Evolutionary conservation across 2,797 vertebrate genomes (phyloP), one percentile per base, ranked within the genome.

Genomic region (Oreochromis grahami): DNA sequence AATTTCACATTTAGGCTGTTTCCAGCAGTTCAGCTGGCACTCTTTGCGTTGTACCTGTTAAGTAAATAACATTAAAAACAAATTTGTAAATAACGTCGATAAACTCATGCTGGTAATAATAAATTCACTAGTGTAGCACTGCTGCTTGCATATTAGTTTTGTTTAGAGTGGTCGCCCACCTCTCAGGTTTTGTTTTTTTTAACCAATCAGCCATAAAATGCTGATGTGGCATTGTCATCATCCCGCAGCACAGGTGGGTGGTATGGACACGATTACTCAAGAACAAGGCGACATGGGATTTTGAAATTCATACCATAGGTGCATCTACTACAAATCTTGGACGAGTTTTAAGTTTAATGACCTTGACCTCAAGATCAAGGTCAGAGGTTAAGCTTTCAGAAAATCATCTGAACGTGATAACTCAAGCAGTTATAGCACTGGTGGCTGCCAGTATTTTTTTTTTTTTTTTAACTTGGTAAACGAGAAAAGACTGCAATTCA

Each of bases 271-370:
- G 4, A n/a, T 63, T 63, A 36, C 58, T 63, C 32, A n/a, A 63
- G 58, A 63, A 0, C 10, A 36, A 63, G 58, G 32, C 4, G 4
- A n/a, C 32, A 63, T 5, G 32, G 17, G 32, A 63, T 63, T 63
- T 19, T 36, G 0, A 36, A 0, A 63, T 63, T 63, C 32, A 63
- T 36, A 2, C 10, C 58, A 8, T 1, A n/a, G 32, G 19, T n/a
- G 32, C 10, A 63, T 63, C 10, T 63, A 63, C 32, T 11, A 63
- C 32, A 63, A 63, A 0, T 36, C 19, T n/a, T 60, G 7, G 53
- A 56, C 4, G 1, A 29, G 24, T 56, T 3, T 15, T 3, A 56
- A 56, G 53, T 15, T 56, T 15, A 56, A 29, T 56, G 17, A 63
- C 17, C 19, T 63, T 36, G 10, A 63, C 58, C 32, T 63, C 58